Evolutionary conservation across 2,888 invertebrate genomes (phyloP).

Genomic region (Amphipoea oculea): DNA sequence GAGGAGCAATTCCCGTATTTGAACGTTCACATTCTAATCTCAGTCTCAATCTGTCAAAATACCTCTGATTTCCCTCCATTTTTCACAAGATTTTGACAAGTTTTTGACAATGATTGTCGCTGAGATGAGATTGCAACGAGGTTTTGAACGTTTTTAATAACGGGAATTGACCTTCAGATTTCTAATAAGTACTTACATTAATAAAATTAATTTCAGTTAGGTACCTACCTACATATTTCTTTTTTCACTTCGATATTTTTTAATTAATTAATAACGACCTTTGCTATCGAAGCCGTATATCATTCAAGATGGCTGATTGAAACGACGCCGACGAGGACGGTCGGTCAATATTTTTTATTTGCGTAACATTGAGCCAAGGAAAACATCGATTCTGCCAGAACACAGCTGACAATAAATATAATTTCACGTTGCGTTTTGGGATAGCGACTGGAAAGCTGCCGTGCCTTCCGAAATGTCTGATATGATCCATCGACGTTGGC

Average conservation of each 20-base stretch:
- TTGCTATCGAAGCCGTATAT: not conserved
- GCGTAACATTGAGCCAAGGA: conserved; percentile 41
- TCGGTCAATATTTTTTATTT: conserved; percentile 47
- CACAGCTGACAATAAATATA: conserved; percentile 29
- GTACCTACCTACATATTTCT: not conserved
- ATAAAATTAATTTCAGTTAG: not conserved
- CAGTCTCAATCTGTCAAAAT: too few relatives aligned
- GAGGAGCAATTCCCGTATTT: not conserved
- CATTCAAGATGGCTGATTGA: conserved; percentile 15
- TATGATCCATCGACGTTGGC: conserved; percentile 43
- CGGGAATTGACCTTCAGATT: not conserved
- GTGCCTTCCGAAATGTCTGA: conserved; percentile 23
- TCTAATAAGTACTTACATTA: too few relatives aligned
- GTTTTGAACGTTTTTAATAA: too few relatives aligned
- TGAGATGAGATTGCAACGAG: too few relatives aligned
- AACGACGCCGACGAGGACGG: not conserved
- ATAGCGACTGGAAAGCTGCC: conserved; percentile 5
- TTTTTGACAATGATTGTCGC: too few relatives aligned
- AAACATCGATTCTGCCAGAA: conserved; percentile 40
- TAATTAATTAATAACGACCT: conserved; percentile 9
- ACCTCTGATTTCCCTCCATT: too few relatives aligned
- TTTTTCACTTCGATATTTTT: conserved; percentile 10
- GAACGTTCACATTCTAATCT: not conserved
- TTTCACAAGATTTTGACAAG: too few relatives aligned
- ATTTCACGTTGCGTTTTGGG: conserved; percentile 9